phyloP scores from a whole-genome alignment of 2,113 vertebrate species.

The Daubentonia madagascariensis region DNA sequence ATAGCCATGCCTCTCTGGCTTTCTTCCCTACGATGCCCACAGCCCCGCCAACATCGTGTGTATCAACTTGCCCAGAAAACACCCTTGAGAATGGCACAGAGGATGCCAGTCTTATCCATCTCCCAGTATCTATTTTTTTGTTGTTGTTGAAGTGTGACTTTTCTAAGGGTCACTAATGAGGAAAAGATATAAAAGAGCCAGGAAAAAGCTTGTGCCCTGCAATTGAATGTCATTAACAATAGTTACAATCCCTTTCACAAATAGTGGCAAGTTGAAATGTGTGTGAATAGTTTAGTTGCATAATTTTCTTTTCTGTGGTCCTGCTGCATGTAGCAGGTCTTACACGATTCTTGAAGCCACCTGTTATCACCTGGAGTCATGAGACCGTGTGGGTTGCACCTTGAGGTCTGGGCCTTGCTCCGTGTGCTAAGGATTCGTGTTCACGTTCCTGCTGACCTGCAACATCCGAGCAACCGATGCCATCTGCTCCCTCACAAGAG shows the following conservation, averaged over 20 bases:
- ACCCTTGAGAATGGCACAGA: neutral
- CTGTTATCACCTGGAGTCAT: neutral
- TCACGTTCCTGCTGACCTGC: neutral
- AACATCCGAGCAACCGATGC: neutral
- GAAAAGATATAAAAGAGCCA: neutral
- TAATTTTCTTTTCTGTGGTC: neutral
- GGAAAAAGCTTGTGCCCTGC: neutral
- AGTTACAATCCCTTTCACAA: neutral
- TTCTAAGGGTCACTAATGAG: neutral
- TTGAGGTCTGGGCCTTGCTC: neutral
- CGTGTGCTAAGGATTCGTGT: neutral
- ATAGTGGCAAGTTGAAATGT: neutral
- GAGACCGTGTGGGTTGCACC: neutral
- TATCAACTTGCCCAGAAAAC: neutral
- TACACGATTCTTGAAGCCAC: neutral
- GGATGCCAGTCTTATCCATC: neutral
- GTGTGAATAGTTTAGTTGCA: neutral
- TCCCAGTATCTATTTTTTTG: neutral
- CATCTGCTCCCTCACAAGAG: neutral
- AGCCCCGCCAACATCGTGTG: fast-evolving
- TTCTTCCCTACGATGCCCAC: neutral
- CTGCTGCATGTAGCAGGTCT: neutral
- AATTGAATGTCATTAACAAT: neutral
- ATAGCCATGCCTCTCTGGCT: neutral
- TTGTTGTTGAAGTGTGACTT: neutral